phyloP scores from a whole-genome alignment of 2,888 invertebrate species.

The Lasioglossum morio region DNA sequence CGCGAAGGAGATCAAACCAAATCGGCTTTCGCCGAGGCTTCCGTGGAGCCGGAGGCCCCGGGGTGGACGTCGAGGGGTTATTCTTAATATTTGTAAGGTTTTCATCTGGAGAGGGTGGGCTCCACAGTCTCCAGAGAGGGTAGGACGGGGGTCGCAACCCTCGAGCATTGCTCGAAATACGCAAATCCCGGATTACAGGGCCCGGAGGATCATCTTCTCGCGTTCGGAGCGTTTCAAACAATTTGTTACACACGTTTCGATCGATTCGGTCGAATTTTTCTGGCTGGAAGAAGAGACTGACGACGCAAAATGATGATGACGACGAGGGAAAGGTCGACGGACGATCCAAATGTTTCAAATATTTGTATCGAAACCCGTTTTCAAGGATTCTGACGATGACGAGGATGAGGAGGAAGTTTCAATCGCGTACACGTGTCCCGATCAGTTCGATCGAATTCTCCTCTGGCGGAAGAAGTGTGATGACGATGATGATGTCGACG shows the following conservation, averaged over 20 bases:
- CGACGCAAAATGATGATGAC: not conserved
- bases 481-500: not conserved
- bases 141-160: conserved; percentile 37
- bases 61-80: conserved; percentile 74
- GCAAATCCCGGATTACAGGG: conserved; percentile 78
- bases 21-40: conserved; percentile 82
- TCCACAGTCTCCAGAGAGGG: conserved; percentile 23
- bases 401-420: conserved; percentile 45
- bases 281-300: not conserved
- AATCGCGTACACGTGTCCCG: not conserved
- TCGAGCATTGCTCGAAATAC: conserved; percentile 69
- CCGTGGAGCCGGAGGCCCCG: conserved; percentile 56
- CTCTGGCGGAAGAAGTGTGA: not conserved
- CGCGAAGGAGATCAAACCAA: conserved; percentile 79
- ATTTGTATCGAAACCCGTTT: too few relatives aligned
- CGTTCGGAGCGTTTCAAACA: conserved; percentile 4
- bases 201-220: conserved; percentile 74
- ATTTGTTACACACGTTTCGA: conserved; percentile 3
- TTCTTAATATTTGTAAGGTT: conserved; percentile 83
- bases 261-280: not conserved
- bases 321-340: not conserved
- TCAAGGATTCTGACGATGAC: not conserved
- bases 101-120: conserved; percentile 71
- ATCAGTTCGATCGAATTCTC: not conserved
- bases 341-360: too few relatives aligned